A percentile compares a stretch with the other conserved stretches of the same genome.
Conservation (phyloP, 1,140 invertebrate species). For the Dendrolimus kikuchii region DNA sequence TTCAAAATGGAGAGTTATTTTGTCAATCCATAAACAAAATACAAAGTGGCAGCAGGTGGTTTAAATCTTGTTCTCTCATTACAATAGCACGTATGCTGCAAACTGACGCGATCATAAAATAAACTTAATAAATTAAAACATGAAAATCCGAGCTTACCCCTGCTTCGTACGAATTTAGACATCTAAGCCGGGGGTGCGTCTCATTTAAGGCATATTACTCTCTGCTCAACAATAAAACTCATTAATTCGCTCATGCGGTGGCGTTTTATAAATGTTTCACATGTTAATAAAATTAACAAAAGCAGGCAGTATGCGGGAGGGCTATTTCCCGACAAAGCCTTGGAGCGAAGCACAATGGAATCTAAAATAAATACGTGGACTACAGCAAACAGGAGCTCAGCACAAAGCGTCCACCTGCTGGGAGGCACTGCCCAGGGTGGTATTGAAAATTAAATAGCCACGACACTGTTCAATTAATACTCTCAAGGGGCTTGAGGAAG, state of each 20-base stretch:
- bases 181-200: constrained; percentile 38
- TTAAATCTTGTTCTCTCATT: constrained; percentile 19
- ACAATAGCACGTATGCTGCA: constrained; percentile 15
- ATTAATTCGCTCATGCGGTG: constrained; percentile 62
- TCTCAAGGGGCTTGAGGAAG: constrained; percentile 25
- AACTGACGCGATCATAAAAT: constrained; percentile 39
- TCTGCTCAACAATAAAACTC: constrained; percentile 65
- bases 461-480: constrained; percentile 52
- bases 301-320: constrained; percentile 39
- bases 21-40: constrained; percentile 17
- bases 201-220: constrained; percentile 59
- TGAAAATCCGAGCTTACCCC: constrained; percentile 34
- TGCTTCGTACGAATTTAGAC: constrained; percentile 39
- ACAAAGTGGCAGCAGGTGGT: constrained; percentile 38
- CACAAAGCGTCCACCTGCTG: constrained; percentile 63
- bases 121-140: constrained; percentile 47
- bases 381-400: constrained; percentile 59
- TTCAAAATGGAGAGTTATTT: constrained; percentile 15
- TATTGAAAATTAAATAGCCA: constrained; percentile 53
- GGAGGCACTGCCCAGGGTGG: constrained; percentile 20
- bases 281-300: constrained; percentile 72
- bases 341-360: constrained; percentile 58
- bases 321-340: constrained; percentile 63
- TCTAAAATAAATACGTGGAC: constrained; percentile 69
- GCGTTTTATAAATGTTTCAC: constrained; percentile 69